A percentile compares a stretch with the other conserved stretches of the same genome.
These are phyloP conservation scores for Pampusana beccarii DNA, from an alignment of 2,113 vertebrate genomes.

Conservation along the genomic window DNA sequence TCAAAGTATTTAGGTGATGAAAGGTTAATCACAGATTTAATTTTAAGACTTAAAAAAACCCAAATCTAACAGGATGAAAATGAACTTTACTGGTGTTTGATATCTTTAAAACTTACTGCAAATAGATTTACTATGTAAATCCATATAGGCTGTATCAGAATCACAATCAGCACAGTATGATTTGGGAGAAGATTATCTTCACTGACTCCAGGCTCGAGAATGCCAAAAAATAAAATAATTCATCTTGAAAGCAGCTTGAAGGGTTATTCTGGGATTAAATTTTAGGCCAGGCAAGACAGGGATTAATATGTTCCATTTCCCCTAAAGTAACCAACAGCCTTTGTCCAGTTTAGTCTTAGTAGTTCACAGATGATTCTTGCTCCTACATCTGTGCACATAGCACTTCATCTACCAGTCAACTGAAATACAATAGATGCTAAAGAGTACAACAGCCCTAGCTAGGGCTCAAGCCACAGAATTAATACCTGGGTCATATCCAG, in stretches of 20 bases:
- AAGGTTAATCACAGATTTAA: neutral
- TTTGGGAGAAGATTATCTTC: neutral
- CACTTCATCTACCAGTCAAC: neutral
- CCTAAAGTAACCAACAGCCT: neutral
- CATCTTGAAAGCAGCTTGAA: neutral
- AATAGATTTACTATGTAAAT: slow-evolving; percentile 2
- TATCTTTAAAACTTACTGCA: neutral
- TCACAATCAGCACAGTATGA: neutral
- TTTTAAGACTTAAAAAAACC: neutral
- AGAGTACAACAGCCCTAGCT: neutral
- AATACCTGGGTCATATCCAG: neutral
- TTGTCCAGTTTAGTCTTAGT: neutral
- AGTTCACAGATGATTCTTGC: neutral
- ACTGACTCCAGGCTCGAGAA: neutral
- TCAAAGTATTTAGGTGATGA: neutral
- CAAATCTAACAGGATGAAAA: neutral
- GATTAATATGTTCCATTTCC: neutral
- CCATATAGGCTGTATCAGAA: neutral
- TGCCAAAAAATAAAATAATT: neutral
- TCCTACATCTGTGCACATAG: neutral
- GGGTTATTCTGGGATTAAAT: neutral
- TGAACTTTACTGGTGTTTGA: neutral
- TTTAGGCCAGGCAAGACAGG: neutral
- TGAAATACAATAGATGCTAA: neutral
- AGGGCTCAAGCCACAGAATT: neutral